A percentile compares a stretch with the other conserved stretches of the same genome.
Evolutionary conservation across 2,888 invertebrate species (phyloP).

Genomic region (Amblyjoppa fuscipennis): DNA sequence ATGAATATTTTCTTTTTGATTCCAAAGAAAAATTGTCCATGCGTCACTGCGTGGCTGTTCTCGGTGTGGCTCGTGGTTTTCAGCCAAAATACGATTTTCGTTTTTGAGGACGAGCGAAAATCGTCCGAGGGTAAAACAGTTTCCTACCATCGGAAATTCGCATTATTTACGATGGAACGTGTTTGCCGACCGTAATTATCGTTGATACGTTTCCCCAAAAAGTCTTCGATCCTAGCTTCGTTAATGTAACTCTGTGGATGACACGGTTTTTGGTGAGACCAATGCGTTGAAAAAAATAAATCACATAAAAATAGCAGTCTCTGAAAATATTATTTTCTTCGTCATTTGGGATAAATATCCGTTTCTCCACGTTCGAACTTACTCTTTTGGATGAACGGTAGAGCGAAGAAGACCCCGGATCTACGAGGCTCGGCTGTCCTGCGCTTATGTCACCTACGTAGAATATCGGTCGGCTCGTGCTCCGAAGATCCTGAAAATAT

Average conservation of each 20-base stretch:
- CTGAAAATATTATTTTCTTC: neutral
- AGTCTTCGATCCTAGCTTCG: no score
- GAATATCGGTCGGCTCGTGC: conserved; percentile 82
- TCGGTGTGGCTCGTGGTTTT: neutral
- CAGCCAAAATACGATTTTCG: neutral
- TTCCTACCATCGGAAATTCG: neutral
- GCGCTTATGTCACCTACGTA: conserved; percentile 83
- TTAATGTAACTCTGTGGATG: no score
- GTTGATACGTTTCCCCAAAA: no score
- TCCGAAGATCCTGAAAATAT: conserved; percentile 81
- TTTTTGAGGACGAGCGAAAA: neutral
- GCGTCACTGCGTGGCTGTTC: neutral
- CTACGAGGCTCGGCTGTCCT: conserved; percentile 78
- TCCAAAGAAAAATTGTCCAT: no score
- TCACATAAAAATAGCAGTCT: neutral
- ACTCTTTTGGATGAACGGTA: conserved; percentile 82
- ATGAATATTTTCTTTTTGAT: neutral
- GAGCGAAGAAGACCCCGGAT: conserved; percentile 79
- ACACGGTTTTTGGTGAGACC: no score
- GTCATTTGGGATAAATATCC: no score
- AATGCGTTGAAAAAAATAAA: no score
- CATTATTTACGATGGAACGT: neutral
- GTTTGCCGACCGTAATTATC: neutral
- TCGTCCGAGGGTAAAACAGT: neutral
- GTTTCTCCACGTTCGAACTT: conserved; percentile 67